Base-by-base conservation (phyloP, 92 coral and sea anemone species). In the Hydrozoanthus gracilis region DNA sequence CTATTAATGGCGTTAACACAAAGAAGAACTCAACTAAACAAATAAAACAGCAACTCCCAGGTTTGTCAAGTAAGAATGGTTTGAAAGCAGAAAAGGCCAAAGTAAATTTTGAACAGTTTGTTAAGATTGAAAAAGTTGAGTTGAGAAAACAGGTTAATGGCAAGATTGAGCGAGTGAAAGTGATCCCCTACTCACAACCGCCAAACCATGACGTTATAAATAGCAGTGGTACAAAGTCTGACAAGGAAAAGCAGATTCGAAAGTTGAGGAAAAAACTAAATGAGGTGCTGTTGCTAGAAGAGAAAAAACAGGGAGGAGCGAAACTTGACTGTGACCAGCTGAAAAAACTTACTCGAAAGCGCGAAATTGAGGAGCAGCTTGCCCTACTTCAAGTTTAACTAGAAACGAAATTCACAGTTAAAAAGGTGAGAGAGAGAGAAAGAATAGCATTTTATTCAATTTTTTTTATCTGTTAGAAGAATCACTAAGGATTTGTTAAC, bases 301-400 rank as follows among this genome's bases (percentile, higher is more conserved):
- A 76, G 51, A 95, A 93, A 62, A 86, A 75, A 82, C 78, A 62
- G 11, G 71, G 87, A 17, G 98, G 98, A 64, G 93, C 73, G 20
- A 91, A 89, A 48, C 73, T 95, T 58, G 98, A 95, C 88, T 95
- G 98, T 49, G 98, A 95, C 87, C 98, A 95, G 80, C 79, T 95
- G 65, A 95, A 95, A 84, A 95, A 95, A 86, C 87, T 95, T 72
- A 86, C 94, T n/a, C 90, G 98, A 51, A 95, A 91, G 87, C 73
- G 71, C 56, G 98, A 95, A 20, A 86, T 92, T 27, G 98, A 95
- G 75, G 94, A 91, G 10, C 94, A 95, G 60, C 88, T 95, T 87
- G 93, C 93, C 27, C 71, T 88, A 48, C 87, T 91, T 35, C 82
- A 86, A 8, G 61, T 27, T 88, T 50, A 85, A 88, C 89, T 91